Conservation (phyloP, 2,888 invertebrate genomes). For the Melieria crassipennis region DNA sequence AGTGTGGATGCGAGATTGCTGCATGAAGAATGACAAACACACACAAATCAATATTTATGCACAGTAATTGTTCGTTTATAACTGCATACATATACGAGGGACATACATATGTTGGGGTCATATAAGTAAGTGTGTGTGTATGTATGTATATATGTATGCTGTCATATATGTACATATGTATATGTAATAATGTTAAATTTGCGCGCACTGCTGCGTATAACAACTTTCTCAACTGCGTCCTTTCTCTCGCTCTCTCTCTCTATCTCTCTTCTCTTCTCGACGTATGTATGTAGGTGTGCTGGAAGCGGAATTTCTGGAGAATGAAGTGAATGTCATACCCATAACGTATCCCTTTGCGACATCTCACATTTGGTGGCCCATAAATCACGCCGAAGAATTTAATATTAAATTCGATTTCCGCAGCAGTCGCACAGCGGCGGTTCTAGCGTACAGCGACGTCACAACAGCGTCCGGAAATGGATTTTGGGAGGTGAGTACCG, state of each 20-base stretch:
- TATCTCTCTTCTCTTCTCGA: not conserved
- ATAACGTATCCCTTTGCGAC: slow-evolving; percentile 92
- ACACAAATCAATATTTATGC: too few relatives aligned
- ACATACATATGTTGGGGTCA: not conserved
- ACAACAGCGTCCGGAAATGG: slow-evolving; percentile 77
- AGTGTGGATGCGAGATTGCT: too few relatives aligned
- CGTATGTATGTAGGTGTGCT: slow-evolving; percentile 70
- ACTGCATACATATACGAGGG: not conserved
- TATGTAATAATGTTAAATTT: not conserved
- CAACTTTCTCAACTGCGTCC: too few relatives aligned
- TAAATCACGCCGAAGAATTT: slow-evolving; percentile 77
- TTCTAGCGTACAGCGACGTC: slow-evolving; percentile 86
- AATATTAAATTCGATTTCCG: slow-evolving; percentile 88
- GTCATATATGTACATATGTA: not conserved
- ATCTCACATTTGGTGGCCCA: slow-evolving; percentile 90
- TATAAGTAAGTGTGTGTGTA: not conserved
- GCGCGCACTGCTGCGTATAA: too few relatives aligned
- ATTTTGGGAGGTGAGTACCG: slow-evolving; percentile 82
- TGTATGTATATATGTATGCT: slow-evolving; percentile 10
- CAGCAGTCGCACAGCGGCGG: slow-evolving; percentile 83
- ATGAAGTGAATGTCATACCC: slow-evolving; percentile 86
- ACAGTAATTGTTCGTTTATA: not conserved
- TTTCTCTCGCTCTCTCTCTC: slow-evolving; percentile 15
- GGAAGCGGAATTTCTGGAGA: slow-evolving; percentile 84
- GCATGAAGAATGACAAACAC: too few relatives aligned